Evolutionary conservation across 2,113 vertebrate genomes (phyloP).

Genomic region (Cavia aperea): DNA sequence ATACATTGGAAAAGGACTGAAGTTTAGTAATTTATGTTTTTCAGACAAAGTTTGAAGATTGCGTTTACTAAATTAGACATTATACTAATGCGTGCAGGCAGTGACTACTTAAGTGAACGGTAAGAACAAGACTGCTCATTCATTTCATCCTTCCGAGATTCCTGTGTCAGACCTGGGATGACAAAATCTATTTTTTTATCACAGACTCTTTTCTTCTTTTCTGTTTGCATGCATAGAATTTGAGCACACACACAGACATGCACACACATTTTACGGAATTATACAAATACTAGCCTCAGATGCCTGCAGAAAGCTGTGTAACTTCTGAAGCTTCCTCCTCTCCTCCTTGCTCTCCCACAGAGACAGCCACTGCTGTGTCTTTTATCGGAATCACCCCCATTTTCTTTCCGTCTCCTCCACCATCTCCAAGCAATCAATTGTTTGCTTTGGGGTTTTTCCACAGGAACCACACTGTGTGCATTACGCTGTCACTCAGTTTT

Average conservation of each 20-base stretch:
- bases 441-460: background rate
- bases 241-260: background rate
- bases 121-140: background rate
- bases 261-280: background rate
- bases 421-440: background rate
- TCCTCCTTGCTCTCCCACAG: background rate
- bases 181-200: background rate
- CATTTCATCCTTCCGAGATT: background rate
- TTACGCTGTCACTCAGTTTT: background rate
- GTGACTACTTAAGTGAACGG: background rate
- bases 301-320: background rate
- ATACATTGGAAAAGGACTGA: background rate
- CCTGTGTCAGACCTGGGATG: background rate
- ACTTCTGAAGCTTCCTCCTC: background rate
- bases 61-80: conserved; percentile 10
- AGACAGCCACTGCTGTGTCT: background rate
- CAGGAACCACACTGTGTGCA: background rate
- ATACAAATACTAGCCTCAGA: background rate
- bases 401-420: background rate
- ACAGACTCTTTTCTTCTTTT: background rate
- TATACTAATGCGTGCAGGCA: background rate
- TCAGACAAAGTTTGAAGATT: background rate
- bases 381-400: background rate
- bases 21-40: conserved; percentile 34
- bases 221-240: background rate